Conservation (phyloP, 2,113 vertebrate species). For the Chlorodrepanis virens region DNA sequence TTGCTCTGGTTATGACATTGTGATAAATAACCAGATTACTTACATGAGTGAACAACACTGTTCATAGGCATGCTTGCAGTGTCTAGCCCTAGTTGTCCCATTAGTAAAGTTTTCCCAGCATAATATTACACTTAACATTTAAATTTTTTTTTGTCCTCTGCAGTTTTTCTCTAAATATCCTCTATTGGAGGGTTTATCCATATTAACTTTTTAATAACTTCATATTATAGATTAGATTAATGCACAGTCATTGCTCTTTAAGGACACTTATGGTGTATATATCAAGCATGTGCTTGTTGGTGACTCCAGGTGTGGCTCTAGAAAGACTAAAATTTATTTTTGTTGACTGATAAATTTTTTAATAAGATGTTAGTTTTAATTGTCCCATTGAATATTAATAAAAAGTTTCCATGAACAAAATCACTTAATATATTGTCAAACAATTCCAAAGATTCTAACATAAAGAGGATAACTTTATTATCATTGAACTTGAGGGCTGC, state of each 20-base stretch:
- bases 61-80: not conserved
- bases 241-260: not conserved
- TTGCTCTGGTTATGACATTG: not conserved
- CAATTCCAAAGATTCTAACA: not conserved
- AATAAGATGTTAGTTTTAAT: not conserved
- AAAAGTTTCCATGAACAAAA: not conserved
- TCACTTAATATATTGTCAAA: not conserved
- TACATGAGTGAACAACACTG: not conserved
- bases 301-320: not conserved
- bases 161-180: not conserved
- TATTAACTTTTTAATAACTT: slow-evolving; percentile 4
- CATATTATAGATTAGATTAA: not conserved
- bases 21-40: not conserved
- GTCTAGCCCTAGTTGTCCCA: not conserved
- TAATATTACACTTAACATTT: not conserved
- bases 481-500: not conserved
- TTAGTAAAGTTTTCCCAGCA: not conserved
- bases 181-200: not conserved
- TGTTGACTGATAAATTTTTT: not conserved
- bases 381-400: not conserved
- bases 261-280: not conserved
- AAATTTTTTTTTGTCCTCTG: not conserved
- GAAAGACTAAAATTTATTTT: not conserved
- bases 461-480: not conserved
- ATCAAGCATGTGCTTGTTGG: not conserved